Evolutionary conservation across 2,797 vertebrate genomes (phyloP), one percentile per base, ranked within the genome.

Genomic region (Crocodylus rhombifer): DNA sequence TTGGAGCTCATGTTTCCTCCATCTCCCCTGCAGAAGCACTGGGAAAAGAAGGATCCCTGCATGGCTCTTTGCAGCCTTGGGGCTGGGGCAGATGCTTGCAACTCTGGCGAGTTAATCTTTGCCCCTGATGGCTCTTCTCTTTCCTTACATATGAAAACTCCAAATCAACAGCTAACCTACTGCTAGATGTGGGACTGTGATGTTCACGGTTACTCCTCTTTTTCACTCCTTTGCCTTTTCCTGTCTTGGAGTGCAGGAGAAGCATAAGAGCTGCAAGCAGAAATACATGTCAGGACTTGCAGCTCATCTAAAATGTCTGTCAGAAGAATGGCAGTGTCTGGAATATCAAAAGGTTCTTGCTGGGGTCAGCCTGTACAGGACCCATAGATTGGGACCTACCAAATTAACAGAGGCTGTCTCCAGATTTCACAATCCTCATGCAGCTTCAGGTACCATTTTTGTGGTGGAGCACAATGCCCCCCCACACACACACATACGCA

Each of bases 121-220:
- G 42, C 10, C 42, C 42, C 42, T 10, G 42, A 51, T 51, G 42
- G 42, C 42, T 51, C 42, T 51, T 80, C 14, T 58, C 73, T 87
- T 87, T 26, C 67, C 6, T 76, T 73, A 67, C 4, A 20, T 1
- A 9, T 1, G 28, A 30, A 86, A 94, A 82, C 5, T 7, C 51
- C 78, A 87, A 36, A 10, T 5, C 18, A 74, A 16, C 1, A 21
- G 33, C 11, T 64, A 64, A 82, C 82, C 92, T 96, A 64, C 64
- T 65, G n/a, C 82, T 55, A 33, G 64, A 26, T 80, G 78, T 80
- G 73, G 71, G 73, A 83, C 18, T 71, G 21, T 2, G 7, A 28
- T 7, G 26, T 87, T 92, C 0, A 4, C 26, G 67, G 11, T 64
- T 85, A 84, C 0, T 0, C 5, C n/a, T 73, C 62, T 1, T 1